Evolutionary conservation across 2,113 vertebrate species (phyloP), one percentile per base, ranked within the genome.

Genomic region (Ammodytes dubius): DNA sequence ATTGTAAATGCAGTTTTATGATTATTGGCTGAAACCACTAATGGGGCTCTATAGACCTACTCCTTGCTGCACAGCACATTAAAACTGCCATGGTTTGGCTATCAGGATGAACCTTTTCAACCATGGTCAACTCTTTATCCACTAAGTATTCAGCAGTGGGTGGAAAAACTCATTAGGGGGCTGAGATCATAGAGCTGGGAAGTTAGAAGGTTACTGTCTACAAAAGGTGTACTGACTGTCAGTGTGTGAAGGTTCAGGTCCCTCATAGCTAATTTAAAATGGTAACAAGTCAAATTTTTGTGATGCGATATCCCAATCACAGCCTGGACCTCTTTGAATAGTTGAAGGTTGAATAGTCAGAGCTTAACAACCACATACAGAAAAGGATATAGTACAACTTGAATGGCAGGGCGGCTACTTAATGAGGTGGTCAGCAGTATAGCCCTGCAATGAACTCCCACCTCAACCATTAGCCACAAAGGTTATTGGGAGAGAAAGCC

Each of bases 21-120:
- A 85, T 71, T 65, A 74, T 83, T 85, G 76, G 70, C 47, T 65
- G 61, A 65, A 47, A 75, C 77, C 77, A 83, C 80, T 86, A 90
- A 87, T 83, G 70, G 69, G 17, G 40, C 64, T 85, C 68, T 75
- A 52, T 54, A 66, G 73, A 70, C 70, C 37, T 39, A 47, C 17
- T 78, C 52, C 52, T 72, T 79, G 58, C 61, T 71, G 75, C 74
- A 45, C 56, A 69, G 12, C 67, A 66, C 45, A 72, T 69, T 68
- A 58, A 71, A 35, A 71, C 67, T 4, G 57, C 65, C 15, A 64
- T 73, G 19, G 5, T 59, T 39, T 78, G 40, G 10, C 54, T 66
- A 53, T 76, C 27, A 61, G 47, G 43, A 78, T 77, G 65, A 74
- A 79, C 60, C 56, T 77, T 73, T 79, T 80, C 35, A 69, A 73